phyloP scores from a whole-genome alignment of 2,888 invertebrate species.

The Itoplectis maculator region DNA sequence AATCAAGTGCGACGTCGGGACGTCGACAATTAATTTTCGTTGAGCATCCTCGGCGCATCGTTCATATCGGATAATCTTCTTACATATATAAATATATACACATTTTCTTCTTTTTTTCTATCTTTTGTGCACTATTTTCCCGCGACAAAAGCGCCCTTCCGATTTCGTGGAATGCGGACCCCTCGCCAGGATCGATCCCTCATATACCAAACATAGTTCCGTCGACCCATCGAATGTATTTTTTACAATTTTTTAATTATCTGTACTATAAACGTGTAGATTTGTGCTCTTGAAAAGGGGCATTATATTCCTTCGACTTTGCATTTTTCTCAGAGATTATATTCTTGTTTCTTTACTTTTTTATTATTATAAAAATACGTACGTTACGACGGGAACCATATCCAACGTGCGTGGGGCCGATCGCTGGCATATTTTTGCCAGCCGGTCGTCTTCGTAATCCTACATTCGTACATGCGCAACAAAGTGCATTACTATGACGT shows the following conservation, averaged over 20 bases:
- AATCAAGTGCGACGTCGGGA: slow-evolving; percentile 17
- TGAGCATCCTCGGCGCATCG: slow-evolving; percentile 34
- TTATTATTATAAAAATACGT: background rate
- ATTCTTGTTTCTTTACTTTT: slow-evolving; percentile 32
- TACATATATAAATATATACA: background rate
- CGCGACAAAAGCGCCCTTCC: slow-evolving; percentile 5
- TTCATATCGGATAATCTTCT: slow-evolving; percentile 3
- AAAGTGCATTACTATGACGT: background rate
- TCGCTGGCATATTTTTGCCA: slow-evolving; percentile 3
- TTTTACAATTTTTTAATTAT: slow-evolving; percentile 42
- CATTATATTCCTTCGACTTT: slow-evolving; percentile 43
- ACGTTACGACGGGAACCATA: slow-evolving; percentile 13
- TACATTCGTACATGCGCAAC: slow-evolving; percentile 47
- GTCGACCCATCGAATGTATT: slow-evolving; percentile 39
- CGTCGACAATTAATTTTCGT: slow-evolving; percentile 31
- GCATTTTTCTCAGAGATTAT: slow-evolving; percentile 37
- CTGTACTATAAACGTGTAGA: slow-evolving; percentile 32
- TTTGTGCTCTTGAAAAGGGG: slow-evolving; percentile 38
- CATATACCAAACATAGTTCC: slow-evolving; percentile 20
- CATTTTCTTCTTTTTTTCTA: slow-evolving; percentile 19
- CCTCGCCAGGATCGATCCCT: slow-evolving; percentile 14
- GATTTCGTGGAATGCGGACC: slow-evolving; percentile 17
- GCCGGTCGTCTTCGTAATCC: slow-evolving; percentile 32
- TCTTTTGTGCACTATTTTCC: slow-evolving; percentile 15
- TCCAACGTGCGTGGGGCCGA: background rate